A percentile compares a stretch with the other conserved stretches of the same genome.
These are phyloP conservation scores for Acrobasis suavella DNA, from an alignment of 2,888 invertebrate genomes.

Conservation along the genomic window DNA sequence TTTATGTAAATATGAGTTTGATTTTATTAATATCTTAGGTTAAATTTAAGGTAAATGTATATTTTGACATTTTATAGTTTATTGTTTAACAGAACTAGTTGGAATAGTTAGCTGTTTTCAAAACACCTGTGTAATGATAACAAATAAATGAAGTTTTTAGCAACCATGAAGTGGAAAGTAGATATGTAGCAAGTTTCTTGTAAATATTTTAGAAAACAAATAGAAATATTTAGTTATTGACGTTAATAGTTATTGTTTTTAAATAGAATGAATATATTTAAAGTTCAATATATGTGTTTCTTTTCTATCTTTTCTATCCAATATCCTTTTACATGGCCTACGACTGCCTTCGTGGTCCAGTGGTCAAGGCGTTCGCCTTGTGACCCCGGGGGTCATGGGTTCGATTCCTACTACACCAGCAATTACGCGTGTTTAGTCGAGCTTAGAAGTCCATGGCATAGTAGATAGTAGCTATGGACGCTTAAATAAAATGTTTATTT, in stretches of 20 bases:
- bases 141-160: not conserved
- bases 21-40: conserved; percentile 3
- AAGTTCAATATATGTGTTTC: conserved; percentile 63
- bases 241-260: conserved; percentile 77
- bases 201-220: conserved; percentile 66
- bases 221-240: conserved; percentile 58
- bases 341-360: no score
- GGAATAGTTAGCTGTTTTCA: not conserved
- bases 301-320: no score
- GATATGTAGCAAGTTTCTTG: conserved; percentile 43
- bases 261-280: conserved; percentile 78
- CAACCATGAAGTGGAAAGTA: conserved; percentile 3
- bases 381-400: no score
- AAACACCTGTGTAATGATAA: not conserved
- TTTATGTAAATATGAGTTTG: conserved; percentile 19
- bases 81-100: conserved; percentile 4
- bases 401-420: no score
- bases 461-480: no score
- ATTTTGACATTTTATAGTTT: conserved; percentile 17
- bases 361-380: no score
- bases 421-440: no score
- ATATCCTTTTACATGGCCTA: no score
- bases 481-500: no score
- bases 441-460: no score
- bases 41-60: conserved; percentile 17